phyloP scores from a whole-genome alignment of 2,888 invertebrate species.

The Netelia melanura region DNA sequence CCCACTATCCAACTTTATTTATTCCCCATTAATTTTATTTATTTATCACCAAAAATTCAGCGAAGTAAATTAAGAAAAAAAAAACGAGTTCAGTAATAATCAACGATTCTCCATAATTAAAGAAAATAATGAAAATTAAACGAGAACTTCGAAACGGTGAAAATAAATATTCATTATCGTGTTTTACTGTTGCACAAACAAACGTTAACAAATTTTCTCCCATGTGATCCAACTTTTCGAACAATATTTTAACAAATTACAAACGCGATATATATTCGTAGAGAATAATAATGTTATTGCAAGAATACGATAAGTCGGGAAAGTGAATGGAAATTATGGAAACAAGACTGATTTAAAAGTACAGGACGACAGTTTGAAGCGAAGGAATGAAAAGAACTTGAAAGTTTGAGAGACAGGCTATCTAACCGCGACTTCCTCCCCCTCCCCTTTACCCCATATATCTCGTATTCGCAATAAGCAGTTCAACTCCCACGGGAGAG shows the following conservation, averaged over 20 bases:
- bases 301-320: background rate
- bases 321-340: background rate
- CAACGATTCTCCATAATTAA: background rate
- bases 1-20: background rate
- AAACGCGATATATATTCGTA: background rate
- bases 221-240: too few relatives aligned
- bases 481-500: constrained; percentile 23
- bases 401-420: constrained; percentile 33
- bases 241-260: background rate
- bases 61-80: background rate
- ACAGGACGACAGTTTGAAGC: background rate
- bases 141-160: background rate
- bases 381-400: constrained; percentile 16
- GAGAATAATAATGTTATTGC: background rate
- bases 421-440: constrained; percentile 3
- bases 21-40: background rate
- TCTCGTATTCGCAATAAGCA: constrained; percentile 20
- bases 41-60: too few relatives aligned
- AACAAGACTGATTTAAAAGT: background rate
- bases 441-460: background rate
- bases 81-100: background rate
- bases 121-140: background rate
- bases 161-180: background rate
- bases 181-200: background rate
- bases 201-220: background rate